phyloP scores from a whole-genome alignment of 1,140 invertebrate genomes.

The Hylaeus anthracinus region DNA sequence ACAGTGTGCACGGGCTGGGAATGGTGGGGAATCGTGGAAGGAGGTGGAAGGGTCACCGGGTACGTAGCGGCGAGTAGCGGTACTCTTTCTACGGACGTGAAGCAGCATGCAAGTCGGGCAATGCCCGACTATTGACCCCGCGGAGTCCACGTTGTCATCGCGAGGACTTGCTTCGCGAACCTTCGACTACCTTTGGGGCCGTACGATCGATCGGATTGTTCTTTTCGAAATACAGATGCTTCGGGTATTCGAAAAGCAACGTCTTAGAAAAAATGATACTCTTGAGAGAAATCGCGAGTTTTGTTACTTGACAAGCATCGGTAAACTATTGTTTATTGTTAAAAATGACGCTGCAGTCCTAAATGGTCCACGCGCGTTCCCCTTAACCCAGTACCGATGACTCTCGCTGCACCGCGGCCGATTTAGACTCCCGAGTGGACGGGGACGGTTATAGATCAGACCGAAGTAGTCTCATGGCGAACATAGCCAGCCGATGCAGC shows the following conservation, averaged over 20 bases:
- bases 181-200: not conserved
- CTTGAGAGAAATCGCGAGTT: too few relatives aligned
- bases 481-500: slow-evolving; percentile 14
- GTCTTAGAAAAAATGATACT: too few relatives aligned
- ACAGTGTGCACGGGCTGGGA: slow-evolving; percentile 19
- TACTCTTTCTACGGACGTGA: slow-evolving; percentile 74
- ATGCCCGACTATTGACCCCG: slow-evolving; percentile 78
- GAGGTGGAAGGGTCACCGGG: slow-evolving; percentile 64
- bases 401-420: not conserved
- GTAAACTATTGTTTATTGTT: too few relatives aligned
- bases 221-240: not conserved
- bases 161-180: slow-evolving; percentile 10
- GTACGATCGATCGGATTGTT: not conserved
- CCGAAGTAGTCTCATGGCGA: not conserved
- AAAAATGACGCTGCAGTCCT: too few relatives aligned
- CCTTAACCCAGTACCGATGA: too few relatives aligned
- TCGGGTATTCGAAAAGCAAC: not conserved
- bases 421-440: not conserved
- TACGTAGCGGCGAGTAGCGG: slow-evolving; percentile 78
- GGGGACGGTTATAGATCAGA: slow-evolving; percentile 22
- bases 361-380: too few relatives aligned
- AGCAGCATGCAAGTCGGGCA: slow-evolving; percentile 73
- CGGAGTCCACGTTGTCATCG: slow-evolving; percentile 40
- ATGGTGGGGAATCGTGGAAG: slow-evolving; percentile 31
- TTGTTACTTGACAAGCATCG: too few relatives aligned